These are phyloP conservation scores for Thryonomys swinderianus DNA, from an alignment of 2,113 vertebrate genomes.

Conservation along the genomic window DNA sequence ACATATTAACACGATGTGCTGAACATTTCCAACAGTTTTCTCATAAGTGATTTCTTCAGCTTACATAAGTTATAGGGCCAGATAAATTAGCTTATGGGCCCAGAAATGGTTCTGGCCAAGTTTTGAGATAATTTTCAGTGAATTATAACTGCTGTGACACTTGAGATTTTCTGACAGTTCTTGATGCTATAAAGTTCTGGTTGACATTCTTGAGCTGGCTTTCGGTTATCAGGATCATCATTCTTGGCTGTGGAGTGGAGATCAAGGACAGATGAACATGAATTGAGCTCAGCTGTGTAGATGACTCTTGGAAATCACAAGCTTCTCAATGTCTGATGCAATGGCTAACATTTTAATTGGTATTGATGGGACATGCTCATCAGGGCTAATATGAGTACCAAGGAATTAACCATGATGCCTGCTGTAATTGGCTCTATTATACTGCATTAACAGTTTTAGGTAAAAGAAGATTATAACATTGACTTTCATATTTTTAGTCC, in stretches of 20 bases:
- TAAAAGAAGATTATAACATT: not conserved
- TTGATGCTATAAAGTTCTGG: not conserved
- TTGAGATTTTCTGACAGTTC: constrained; percentile 51
- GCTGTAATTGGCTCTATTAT: not conserved
- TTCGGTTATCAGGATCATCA: constrained; percentile 5
- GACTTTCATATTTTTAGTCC: not conserved
- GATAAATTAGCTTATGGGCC: not conserved
- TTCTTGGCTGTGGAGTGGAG: constrained; percentile 19
- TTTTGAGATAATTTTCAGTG: constrained; percentile 32
- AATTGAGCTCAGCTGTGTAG: constrained; percentile 14
- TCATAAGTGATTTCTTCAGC: not conserved
- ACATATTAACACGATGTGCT: not conserved
- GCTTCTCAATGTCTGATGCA: not conserved
- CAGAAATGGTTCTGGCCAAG: constrained; percentile 49
- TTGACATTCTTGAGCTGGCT: constrained; percentile 32
- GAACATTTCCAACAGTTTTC: not conserved
- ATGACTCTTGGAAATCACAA: not conserved
- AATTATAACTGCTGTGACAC: not conserved
- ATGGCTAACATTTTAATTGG: not conserved
- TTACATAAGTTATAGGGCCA: not conserved
- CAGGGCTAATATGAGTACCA: not conserved
- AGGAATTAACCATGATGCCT: not conserved
- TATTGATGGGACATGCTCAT: not conserved
- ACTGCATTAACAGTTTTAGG: not conserved
- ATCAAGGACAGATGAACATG: constrained; percentile 21